Evolutionary conservation across 2,797 vertebrate species (phyloP).

Genomic region (Anabacerthia variegaticeps): DNA sequence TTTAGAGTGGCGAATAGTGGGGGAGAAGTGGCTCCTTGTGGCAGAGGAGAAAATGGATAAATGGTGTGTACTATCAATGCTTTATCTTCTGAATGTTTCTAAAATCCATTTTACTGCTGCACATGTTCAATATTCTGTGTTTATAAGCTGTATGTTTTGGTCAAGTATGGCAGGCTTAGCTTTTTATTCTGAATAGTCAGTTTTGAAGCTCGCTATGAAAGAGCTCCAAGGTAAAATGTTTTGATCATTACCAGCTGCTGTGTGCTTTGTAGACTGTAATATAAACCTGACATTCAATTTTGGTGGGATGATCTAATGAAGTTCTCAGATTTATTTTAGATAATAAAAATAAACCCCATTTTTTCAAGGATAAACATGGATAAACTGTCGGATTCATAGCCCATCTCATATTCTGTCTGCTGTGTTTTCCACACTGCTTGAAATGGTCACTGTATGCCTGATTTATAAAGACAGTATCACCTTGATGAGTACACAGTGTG

Average conservation of each 20-base stretch:
- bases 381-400: constrained; percentile 24
- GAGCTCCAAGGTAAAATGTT: neutral
- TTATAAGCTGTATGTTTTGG: neutral
- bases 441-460: constrained; percentile 7
- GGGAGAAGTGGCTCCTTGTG: neutral
- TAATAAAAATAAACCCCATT: neutral
- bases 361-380: neutral
- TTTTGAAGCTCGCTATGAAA: neutral
- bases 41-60: neutral
- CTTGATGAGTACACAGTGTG: constrained; percentile 42
- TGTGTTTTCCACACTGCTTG: neutral
- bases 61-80: neutral
- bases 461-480: constrained; percentile 46
- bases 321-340: neutral
- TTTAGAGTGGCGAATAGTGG: rapidly evolving
- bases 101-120: neutral
- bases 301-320: neutral
- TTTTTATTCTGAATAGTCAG: neutral
- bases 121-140: neutral
- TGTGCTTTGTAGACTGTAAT: neutral
- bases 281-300: neutral
- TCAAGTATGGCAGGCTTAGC: neutral
- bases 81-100: neutral
- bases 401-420: neutral
- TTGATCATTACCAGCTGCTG: neutral